phyloP scores from a whole-genome alignment of 2,113 vertebrate genomes.

The Bostrychus sinensis region DNA sequence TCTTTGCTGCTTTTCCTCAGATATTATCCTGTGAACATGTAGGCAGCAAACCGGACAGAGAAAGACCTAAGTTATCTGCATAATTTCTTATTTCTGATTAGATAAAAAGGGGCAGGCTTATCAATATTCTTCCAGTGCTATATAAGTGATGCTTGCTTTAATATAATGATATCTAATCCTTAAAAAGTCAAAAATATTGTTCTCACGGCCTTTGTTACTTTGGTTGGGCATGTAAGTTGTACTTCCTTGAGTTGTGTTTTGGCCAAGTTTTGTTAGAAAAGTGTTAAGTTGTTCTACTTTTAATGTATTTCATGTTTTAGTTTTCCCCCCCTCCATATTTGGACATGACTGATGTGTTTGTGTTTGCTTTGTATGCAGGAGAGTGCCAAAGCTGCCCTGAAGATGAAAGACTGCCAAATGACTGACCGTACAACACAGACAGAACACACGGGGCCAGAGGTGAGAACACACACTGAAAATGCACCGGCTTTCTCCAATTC shows the following conservation, averaged over 20 bases:
- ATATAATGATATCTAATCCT: too few species aligned
- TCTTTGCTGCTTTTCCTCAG: too few species aligned
- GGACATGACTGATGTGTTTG: constrained; percentile 44
- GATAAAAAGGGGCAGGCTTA: too few species aligned
- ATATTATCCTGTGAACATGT: too few species aligned
- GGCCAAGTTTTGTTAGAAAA: constrained; percentile 32
- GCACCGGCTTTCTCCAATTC: constrained; percentile 13
- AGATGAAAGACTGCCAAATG: constrained; percentile 83
- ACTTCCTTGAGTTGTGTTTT: constrained; percentile 3
- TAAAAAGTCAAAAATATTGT: constrained; percentile 7
- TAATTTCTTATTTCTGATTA: too few species aligned
- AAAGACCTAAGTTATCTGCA: too few species aligned
- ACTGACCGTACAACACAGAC: constrained; percentile 95
- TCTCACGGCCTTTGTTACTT: not conserved
- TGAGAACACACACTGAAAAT: constrained; percentile 75
- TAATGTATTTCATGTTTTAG: constrained; percentile 38
- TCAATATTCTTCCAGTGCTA: too few species aligned
- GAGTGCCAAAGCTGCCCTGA: constrained; percentile 85
- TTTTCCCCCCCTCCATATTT: constrained; percentile 20
- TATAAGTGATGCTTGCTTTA: too few species aligned
- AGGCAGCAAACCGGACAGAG: too few species aligned
- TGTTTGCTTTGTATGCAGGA: constrained; percentile 83
- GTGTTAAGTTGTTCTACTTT: constrained; percentile 33
- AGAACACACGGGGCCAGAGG: constrained; percentile 88
- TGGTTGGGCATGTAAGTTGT: not conserved